Base-by-base conservation (phyloP, 1,140 invertebrate species). In the Solenopsis fugax region DNA sequence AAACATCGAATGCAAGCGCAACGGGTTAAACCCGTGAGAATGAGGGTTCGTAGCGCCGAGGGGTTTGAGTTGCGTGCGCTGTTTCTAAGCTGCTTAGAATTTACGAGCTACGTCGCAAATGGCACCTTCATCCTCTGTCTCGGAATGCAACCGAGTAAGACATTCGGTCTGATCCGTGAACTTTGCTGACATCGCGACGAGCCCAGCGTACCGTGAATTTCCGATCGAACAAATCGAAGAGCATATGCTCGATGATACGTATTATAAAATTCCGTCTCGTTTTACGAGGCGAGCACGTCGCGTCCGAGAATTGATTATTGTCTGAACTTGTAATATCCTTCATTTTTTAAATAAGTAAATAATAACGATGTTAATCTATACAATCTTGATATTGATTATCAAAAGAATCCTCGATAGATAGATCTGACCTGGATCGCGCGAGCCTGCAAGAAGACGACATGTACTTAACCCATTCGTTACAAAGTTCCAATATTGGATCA, bases 81-180 rank as follows among this genome's bases (percentile, higher is more conserved):
- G 69, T 84, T 84, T 81, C 85, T 90, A 90, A 90, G 89, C 89
- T 89, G 89, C 89, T 90, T 90, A 90, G 89, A 90, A 90, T 89
- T 90, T 90, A 90, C 89, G 89, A 90, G 88, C 85, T 87, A 65
- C 71, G 62, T 34, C 58, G 71, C 82, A 78, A 77, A 60, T 58
- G 58, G 52, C 62, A 62, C 34, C 54, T 60, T 75, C 87, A n/a
- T 78, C 65, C 56, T 45, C 76, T 34, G 16, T 52, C 67, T 86
- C 67, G 18, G 29, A 41, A 84, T 75, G 69, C 80, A 73, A 84
- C 69, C 69, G 69, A 84, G 69, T 84, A 84, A 84, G 71, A 62
- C 80, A 84, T 73, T 80, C 73, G 54, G 41, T 6, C 16, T 48
- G 71, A 58, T 60, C 64, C 21, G 65, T 54, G 73, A 89, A 89